Evolutionary conservation across 2,888 invertebrate species (phyloP), one percentile per base, ranked within the genome.

Genomic region (Tricholauxania praeusta): DNA sequence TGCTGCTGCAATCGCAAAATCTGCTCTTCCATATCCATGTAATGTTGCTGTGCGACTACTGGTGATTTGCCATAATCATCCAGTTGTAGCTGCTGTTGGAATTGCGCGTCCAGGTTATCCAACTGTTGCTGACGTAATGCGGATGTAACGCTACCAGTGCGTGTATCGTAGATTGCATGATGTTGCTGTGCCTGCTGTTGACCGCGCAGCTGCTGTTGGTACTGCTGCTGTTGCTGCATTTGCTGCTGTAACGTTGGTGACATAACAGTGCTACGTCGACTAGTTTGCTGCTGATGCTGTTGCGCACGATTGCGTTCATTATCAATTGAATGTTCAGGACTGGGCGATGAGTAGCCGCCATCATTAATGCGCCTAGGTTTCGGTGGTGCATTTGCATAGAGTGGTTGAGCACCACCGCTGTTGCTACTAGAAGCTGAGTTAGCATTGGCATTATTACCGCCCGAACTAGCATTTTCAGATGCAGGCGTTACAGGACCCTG

Each of bases 341-440:
- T 93, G 0, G 93, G 93, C 6, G 94, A 93, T 62, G 92, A 92
- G 80, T 93, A 93, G 52, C 92, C 91, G 12, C 90, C 90, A 81
- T 94, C 94, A 76, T 92, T 93, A 51, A 94, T 90, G 70, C 96
- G 90, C 82, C 94, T 89, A 0, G 96, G 96, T 84, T 96, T 96
- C 0, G 96, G 96, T 14, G 96, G 96, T 4, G 96, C 96, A 87
- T 96, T 96, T 1, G 94, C 96, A 83, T 96, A 96, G 1, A 96
- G 90, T 0, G 96, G 94, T 81, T 93, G 93, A 7, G 86, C 80
- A 75, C 86, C 73, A 78, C 84, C 76, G 77, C 83, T 81, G 74
- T 80, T 74, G 78, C 82, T 77, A 48, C 78, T 78, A 2, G 82
- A 77, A 64, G 82, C 76, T 78, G 82, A 80, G 77, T 80, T 72